Percentiles rank a stretch among this genome's conserved stretches.
These are phyloP conservation scores for Entomobrya proxima DNA, from an alignment of 2,888 invertebrate genomes.

Conservation along the genomic window DNA sequence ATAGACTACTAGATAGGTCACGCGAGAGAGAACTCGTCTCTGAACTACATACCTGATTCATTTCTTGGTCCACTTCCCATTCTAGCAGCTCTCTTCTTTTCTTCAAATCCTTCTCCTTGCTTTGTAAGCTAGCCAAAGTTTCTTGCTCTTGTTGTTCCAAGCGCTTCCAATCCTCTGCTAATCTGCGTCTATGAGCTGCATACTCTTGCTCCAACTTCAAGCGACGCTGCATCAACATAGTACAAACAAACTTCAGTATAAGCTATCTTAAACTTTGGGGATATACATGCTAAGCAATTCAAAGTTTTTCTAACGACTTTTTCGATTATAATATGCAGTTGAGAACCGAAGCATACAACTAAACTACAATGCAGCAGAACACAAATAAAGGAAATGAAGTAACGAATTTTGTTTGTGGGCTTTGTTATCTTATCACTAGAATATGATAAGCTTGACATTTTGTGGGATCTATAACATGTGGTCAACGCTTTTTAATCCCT, in stretches of 20 bases:
- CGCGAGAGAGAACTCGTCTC: background rate
- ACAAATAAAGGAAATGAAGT: too few relatives aligned
- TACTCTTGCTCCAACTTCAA: conserved; percentile 83
- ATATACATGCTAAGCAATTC: too few relatives aligned
- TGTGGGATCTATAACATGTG: too few relatives aligned
- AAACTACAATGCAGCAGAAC: too few relatives aligned
- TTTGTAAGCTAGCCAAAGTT: conserved; percentile 80
- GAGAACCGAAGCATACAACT: too few relatives aligned
- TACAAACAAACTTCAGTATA: background rate
- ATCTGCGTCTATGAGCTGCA: conserved; percentile 82
- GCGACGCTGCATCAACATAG: conserved; percentile 76
- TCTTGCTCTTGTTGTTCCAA: conserved; percentile 82
- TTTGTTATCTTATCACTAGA: too few relatives aligned
- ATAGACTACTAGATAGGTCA: background rate
- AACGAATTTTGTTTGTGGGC: too few relatives aligned
- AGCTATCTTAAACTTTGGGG: background rate
- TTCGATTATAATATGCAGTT: too few relatives aligned
- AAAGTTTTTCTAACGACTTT: too few relatives aligned
- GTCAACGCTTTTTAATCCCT: too few relatives aligned
- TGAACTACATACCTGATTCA: conserved; percentile 72
- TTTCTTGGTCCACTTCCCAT: conserved; percentile 79
- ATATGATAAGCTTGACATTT: too few relatives aligned
- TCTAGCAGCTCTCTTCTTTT: conserved; percentile 80
- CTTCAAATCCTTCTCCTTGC: conserved; percentile 80
- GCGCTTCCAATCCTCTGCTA: conserved; percentile 80